Conservation (phyloP, 2,797 vertebrate genomes). For the Natrix natrix region DNA sequence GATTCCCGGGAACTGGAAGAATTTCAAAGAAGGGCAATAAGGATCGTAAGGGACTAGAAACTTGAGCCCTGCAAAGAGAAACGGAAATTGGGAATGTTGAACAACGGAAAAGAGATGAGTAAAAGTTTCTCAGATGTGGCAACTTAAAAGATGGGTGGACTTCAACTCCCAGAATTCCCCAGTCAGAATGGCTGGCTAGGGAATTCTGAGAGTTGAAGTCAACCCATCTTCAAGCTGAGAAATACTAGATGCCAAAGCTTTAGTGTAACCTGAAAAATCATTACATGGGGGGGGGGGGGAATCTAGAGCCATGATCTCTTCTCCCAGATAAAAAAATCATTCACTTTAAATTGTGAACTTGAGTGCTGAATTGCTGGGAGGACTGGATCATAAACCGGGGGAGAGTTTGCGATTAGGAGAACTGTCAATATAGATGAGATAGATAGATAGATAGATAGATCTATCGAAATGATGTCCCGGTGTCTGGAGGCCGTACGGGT, state of each 20-base stretch:
- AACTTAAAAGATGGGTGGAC: background rate
- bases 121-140: background rate
- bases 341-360: background rate
- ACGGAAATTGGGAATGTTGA: background rate
- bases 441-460: no score
- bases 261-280: background rate
- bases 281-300: fast-evolving
- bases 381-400: background rate
- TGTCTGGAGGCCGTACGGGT: no score
- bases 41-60: background rate
- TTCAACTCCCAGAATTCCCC: background rate
- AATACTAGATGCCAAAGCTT: background rate
- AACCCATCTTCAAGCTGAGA: background rate
- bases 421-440: background rate
- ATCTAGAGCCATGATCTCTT: no score
- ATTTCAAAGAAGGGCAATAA: background rate
- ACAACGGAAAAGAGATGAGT: background rate
- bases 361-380: background rate
- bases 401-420: background rate
- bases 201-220: background rate
- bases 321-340: no score
- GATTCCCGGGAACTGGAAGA: background rate
- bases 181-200: background rate
- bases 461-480: no score
- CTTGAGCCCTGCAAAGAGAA: background rate